Percentiles rank a stretch among this genome's conserved stretches.
phyloP scores from a whole-genome alignment of 1,140 invertebrate genomes.

The Diorhabda carinulata region DNA sequence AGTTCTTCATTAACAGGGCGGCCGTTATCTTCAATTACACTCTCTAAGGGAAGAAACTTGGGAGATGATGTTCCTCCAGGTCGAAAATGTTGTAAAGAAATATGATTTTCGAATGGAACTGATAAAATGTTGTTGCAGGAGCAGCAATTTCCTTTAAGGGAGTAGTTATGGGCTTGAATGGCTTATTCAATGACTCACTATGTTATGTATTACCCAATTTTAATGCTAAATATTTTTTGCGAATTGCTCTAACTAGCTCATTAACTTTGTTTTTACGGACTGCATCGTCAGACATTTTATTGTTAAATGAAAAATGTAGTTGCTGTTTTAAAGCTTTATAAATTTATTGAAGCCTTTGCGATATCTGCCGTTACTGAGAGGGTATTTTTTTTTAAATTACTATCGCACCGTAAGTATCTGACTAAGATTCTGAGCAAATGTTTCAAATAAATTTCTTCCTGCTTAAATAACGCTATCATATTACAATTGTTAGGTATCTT shows the following conservation, averaged over 20 bases:
- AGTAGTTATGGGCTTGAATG: not conserved
- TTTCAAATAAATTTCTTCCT: conserved; percentile 48
- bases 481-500: conserved; percentile 48
- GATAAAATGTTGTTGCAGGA: not conserved
- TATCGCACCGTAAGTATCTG: not conserved
- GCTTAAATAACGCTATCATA: conserved; percentile 46
- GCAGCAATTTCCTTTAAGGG: not conserved
- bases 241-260: not conserved
- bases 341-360: not conserved
- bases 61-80: not conserved
- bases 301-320: too few relatives aligned
- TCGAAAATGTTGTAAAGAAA: not conserved
- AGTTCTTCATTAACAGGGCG: not conserved
- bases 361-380: not conserved
- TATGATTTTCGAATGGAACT: not conserved
- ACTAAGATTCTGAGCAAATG: conserved; percentile 29
- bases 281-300: not conserved
- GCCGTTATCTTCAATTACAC: not conserved
- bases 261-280: not conserved
- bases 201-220: not conserved
- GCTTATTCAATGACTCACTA: not conserved
- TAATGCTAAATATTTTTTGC: not conserved
- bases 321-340: not conserved
- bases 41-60: not conserved
- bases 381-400: not conserved